Evolutionary conservation across 2,113 vertebrate genomes (phyloP), one percentile per base, ranked within the genome.

Genomic region (Nothobranchius furzeri): DNA sequence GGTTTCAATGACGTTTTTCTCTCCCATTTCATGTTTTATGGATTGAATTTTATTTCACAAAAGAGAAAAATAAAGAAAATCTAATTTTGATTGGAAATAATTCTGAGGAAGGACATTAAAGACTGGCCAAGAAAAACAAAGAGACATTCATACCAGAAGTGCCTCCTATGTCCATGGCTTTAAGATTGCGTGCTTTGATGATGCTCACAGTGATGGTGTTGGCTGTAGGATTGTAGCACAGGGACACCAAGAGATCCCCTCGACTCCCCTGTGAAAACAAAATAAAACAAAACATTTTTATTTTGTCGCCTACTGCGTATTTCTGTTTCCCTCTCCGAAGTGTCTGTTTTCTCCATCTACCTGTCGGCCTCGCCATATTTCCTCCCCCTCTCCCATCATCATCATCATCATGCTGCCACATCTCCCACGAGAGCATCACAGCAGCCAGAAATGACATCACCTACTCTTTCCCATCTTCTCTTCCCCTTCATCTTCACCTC

Each of bases 121-220:
- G 30, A 73, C 64, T 76, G 3, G 17, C 60, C 37, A 49, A 2
- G 7, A 25, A 42, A 61, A 42, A 75, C n/a, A 70, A 84, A 72
- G 70, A 64, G 69, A 69, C 15, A 30, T 68, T 14, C 46, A 17
- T 89, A 99, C 98, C 98, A 92, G 98, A 99, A 6, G 98, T 99
- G 83, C 98, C 98, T 83, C 98, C 98, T 30, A 99, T 99, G 91
- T 99, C 97, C 98, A 99, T 99, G 95, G 98, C 97, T 98, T 99
- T 99, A 87, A 99, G 95, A 90, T 99, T 98, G 51, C 97, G 92
- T 2, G 98, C 98, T 93, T 99, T 99, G 91, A 99, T 98, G 93
- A 99, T 98, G 91, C 94, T 98, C 90, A 99, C 96, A 90, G 96
- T 96, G 85, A 99, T 99, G 90, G 93, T 97, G 91, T 99, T 99